Base-by-base conservation (phyloP, 2,888 invertebrate genomes). In the Agrypnus murinus region DNA sequence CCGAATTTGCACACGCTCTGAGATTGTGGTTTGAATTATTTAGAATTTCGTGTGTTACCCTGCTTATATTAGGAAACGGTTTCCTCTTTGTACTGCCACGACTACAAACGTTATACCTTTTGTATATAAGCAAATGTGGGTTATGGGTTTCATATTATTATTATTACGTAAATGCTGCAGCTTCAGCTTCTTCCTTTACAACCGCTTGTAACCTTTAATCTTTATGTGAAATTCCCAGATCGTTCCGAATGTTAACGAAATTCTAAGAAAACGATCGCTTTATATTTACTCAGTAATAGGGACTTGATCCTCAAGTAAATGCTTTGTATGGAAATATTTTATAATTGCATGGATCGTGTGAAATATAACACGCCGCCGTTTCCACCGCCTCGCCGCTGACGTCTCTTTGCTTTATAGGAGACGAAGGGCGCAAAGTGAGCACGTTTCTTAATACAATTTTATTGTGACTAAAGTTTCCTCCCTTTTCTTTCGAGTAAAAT, bases 1-100 rank as follows among this genome's bases (percentile, higher is more conserved):
- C 17, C 36, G 48, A 62, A 62, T 62, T 62, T 62, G 50, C 62
- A 62, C 60, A 60, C 46, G 48, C 62, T 32, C 62, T 19, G 62
- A 62, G 62, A 62, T 62, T 62, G 62, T 62, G 62, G 15, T 45
- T 36, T 62, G 62, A 62, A 62, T 62, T 62, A 62, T 62, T 62
- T 50, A 62, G 34, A 62, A 62, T 50, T 48, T 34, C 36, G 62
- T 36, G 25, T 62, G 48, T 50, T 62, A 46, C 31, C 15, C 45
- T 45, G 45, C 45, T 60, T 45, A 60, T 62, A 62, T 62, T 62
- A 25, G 17, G 19, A 12, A 34, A 48, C 19, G 46, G 14, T 62
- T 48, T 62, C 46, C 36, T 60, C 45, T 25, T 5, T 25, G 2
- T 25, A 5, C n/a, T n/a, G n/a, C n/a, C 5, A 25, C 25, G 5